Evolutionary conservation across 2,888 invertebrate genomes (phyloP).

Genomic region (Dermolepida albohirtum): DNA sequence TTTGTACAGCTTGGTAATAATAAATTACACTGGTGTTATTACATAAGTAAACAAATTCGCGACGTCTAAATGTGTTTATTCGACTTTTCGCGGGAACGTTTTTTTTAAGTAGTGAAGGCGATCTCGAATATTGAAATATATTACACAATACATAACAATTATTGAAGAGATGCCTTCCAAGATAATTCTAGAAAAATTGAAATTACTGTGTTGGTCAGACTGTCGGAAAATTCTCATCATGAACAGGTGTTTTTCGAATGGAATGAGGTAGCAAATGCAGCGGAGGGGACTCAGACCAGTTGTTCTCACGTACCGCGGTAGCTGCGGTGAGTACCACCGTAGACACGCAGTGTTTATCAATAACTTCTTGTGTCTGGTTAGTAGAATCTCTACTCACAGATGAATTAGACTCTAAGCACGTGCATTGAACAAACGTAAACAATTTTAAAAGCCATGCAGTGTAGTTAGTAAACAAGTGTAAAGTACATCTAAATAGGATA

Average conservation of each 20-base stretch:
- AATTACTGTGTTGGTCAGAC: slow-evolving; percentile 46
- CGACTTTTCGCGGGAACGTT: slow-evolving; percentile 4
- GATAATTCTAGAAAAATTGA: slow-evolving; percentile 17
- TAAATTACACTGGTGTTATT: slow-evolving; percentile 50
- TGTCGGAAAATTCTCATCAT: slow-evolving; percentile 76
- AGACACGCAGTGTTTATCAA: slow-evolving; percentile 46
- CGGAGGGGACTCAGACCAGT: slow-evolving; percentile 61
- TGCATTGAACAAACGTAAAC: slow-evolving; percentile 34
- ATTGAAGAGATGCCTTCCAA: neutral
- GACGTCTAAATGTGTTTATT: slow-evolving; percentile 2
- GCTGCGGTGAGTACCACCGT: slow-evolving; percentile 51
- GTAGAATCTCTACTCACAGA: slow-evolving; percentile 7
- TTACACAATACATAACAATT: neutral
- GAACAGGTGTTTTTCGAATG: slow-evolving; percentile 85
- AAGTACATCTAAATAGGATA: slow-evolving; percentile 5
- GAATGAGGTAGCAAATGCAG: slow-evolving; percentile 67
- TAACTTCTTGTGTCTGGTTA: slow-evolving; percentile 35
- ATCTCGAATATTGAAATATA: neutral
- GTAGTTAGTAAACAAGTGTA: slow-evolving; percentile 20
- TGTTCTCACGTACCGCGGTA: slow-evolving; percentile 63
- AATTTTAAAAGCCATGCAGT: slow-evolving; percentile 25
- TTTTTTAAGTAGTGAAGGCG: neutral
- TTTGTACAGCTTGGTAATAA: slow-evolving; percentile 55
- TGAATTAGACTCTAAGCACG: slow-evolving; percentile 35
- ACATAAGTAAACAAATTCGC: slow-evolving; percentile 46